Conservation (phyloP, 2,888 invertebrate species). For the Dorcus hopei region DNA sequence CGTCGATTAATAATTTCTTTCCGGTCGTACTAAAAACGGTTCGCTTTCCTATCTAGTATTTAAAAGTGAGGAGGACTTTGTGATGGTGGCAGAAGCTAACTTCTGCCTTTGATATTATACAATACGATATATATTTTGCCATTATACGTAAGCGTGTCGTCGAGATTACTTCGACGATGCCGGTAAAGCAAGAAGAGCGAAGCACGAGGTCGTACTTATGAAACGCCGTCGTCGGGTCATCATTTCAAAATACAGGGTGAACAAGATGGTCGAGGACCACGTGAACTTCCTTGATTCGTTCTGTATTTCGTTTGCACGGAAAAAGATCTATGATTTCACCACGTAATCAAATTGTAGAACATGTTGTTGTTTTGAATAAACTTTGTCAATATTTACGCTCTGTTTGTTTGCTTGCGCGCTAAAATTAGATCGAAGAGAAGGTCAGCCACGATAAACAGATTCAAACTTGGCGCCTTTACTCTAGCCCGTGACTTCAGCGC, state of each 20-base stretch:
- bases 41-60: too few species aligned
- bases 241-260: too few species aligned
- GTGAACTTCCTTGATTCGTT: neutral
- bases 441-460: too few species aligned
- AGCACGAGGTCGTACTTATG: conserved; percentile 19
- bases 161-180: neutral
- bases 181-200: conserved; percentile 5
- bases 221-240: neutral
- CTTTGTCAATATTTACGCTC: neutral
- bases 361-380: conserved; percentile 21
- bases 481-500: too few species aligned
- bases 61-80: conserved; percentile 3
- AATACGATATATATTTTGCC: conserved; percentile 7
- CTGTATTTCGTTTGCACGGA: neutral
- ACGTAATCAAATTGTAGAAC: conserved; percentile 18
- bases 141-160: conserved; percentile 12
- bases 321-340: conserved; percentile 8
- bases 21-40: too few species aligned
- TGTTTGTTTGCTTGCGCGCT: too few species aligned
- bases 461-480: too few species aligned
- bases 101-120: conserved; percentile 19
- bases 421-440: too few species aligned
- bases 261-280: too few species aligned
- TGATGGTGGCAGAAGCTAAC: conserved; percentile 15
- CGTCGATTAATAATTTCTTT: too few species aligned